phyloP scores from a whole-genome alignment of 2,797 vertebrate genomes.

The Acropternis orthonyx region DNA sequence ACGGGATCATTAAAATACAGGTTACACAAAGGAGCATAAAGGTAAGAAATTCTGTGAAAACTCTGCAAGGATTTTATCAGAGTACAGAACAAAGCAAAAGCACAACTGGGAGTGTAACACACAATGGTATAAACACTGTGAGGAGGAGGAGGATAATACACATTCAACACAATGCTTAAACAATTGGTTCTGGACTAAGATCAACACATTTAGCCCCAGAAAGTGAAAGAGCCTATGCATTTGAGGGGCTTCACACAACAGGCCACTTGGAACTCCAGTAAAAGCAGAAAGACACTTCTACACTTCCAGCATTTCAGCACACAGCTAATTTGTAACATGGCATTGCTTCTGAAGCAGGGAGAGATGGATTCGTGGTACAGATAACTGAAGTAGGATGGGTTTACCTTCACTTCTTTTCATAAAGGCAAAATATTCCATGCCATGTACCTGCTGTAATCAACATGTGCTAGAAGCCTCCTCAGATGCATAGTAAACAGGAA shows the following conservation, averaged over 20 bases:
- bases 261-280: not conserved
- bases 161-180: not conserved
- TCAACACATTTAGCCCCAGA: constrained; percentile 31
- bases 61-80: not conserved
- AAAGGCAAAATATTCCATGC: not conserved
- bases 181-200: constrained; percentile 26
- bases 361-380: not conserved
- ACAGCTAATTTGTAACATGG: not conserved
- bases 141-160: not conserved
- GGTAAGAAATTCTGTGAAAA: not conserved
- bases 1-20: not conserved
- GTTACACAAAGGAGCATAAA: not conserved
- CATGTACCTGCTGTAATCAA: not conserved
- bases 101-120: not conserved
- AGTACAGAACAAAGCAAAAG: not conserved
- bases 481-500: constrained; percentile 39
- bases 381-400: not conserved
- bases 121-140: not conserved
- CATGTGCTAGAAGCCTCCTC: constrained; percentile 25
- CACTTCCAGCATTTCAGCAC: not conserved
- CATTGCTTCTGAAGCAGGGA: not conserved
- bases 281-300: not conserved
- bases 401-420: not conserved
- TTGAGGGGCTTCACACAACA: constrained; percentile 21
- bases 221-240: constrained; percentile 39